Evolutionary conservation across 1,140 invertebrate species (phyloP).

Genomic region (Myzus persicae): DNA sequence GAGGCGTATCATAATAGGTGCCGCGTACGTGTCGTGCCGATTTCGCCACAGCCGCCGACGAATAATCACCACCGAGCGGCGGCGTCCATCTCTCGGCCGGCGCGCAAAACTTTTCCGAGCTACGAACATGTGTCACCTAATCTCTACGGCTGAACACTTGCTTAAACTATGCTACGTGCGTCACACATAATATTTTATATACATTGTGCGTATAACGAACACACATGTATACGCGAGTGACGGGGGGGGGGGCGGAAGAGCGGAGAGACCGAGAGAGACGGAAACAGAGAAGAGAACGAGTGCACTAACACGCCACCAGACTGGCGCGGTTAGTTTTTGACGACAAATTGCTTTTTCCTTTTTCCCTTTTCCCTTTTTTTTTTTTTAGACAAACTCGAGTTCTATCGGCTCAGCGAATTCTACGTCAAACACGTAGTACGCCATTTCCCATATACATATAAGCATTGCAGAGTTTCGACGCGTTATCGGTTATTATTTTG

Average conservation of each 20-base stretch:
- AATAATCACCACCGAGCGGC: neutral
- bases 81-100: neutral
- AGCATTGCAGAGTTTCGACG: neutral
- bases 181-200: conserved; percentile 18
- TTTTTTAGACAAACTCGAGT: neutral
- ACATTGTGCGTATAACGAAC: no score
- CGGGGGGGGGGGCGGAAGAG: no score
- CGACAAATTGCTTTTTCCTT: neutral
- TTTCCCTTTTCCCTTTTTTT: neutral
- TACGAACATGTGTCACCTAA: neutral
- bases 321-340: neutral
- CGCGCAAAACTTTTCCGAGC: neutral
- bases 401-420: neutral
- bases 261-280: neutral
- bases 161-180: neutral
- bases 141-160: neutral
- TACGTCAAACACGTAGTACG: neutral
- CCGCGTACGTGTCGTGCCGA: neutral
- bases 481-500: neutral
- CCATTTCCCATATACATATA: neutral
- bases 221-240: neutral
- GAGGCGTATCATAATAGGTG: neutral
- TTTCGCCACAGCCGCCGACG: neutral
- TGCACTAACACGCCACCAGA: neutral
- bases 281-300: neutral